Conservation (phyloP, 1,140 invertebrate genomes). For the Kradibia gibbosae region DNA sequence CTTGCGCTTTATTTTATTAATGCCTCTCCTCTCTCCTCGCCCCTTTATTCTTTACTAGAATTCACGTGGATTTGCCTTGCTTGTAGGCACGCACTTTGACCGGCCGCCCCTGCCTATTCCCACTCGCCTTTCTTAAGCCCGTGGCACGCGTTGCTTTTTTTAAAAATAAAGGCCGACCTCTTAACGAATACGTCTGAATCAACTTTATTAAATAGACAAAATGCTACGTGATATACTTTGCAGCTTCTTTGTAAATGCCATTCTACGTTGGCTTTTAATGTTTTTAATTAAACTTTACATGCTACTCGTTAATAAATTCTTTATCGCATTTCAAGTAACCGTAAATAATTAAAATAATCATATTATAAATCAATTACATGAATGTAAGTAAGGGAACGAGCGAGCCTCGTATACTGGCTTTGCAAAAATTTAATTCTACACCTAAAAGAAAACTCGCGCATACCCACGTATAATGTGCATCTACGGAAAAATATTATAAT, state of each 20-base stretch:
- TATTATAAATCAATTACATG: no score
- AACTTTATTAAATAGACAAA: slow-evolving; percentile 71
- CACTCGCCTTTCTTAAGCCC: slow-evolving; percentile 52
- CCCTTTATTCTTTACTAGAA: slow-evolving; percentile 30
- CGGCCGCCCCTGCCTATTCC: no score
- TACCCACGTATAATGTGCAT: no score
- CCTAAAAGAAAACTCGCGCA: no score
- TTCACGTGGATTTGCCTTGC: slow-evolving; percentile 66
- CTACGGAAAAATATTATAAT: no score
- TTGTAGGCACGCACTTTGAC: slow-evolving; percentile 55
- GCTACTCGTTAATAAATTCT: no score
- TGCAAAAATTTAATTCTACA: no score
- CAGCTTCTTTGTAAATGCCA: slow-evolving; percentile 49
- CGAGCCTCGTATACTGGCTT: no score
- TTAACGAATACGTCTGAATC: slow-evolving; percentile 68
- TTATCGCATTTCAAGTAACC: no score
- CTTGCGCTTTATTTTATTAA: slow-evolving; percentile 18
- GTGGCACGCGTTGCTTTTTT: slow-evolving; percentile 1
- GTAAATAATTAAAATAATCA: no score
- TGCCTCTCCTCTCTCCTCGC: background rate
- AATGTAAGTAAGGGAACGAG: no score
- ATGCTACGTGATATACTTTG: slow-evolving; percentile 49
- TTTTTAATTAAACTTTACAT: background rate
- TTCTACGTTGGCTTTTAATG: background rate
- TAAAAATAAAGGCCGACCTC: background rate